Evolutionary conservation across 1,140 invertebrate genomes (phyloP), one percentile per base, ranked within the genome.

Genomic region (Drosophila kikkawai): DNA sequence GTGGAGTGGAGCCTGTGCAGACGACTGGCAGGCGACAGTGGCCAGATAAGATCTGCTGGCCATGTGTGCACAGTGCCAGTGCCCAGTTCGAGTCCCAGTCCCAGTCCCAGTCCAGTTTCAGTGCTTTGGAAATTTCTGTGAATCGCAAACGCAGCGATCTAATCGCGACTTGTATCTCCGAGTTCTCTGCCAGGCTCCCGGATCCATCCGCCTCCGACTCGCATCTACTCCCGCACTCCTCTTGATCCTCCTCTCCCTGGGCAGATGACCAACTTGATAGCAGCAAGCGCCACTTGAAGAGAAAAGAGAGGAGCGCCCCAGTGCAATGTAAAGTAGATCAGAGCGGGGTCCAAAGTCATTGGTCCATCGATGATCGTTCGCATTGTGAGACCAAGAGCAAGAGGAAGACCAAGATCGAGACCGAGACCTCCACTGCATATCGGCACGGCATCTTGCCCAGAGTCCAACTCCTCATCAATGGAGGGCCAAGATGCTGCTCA

Each of bases 291-390:
- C 85, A 88, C 80, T 88, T 77, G 70, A 51, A 51, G 70, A 36
- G 67, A 22, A 36, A 51, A 39, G 36, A 65, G 66, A 56, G 29
- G 53, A 55, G 48, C 47, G 36, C n/a, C 12, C 44, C 50, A 26
- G 15, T 12, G 55, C 68, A 80, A 90, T 91, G 85, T 90, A 90
- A 90, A 88, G 84, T 88, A 85, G 85, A 88, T 88, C 85, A 88
- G 32, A 45, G 67, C 44, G 67, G 67, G 67, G 37, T 17, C 64
- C 64, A 70, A 65, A 70, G 48, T 68, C 64, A 70, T 70, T 70
- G 67, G 64, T 70, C 64, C 64, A 74, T 71, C 74, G 56, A 65
- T 55, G 63, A 44, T 55, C 69, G 51, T 37, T 19, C 37, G 47
- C 32, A 32, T 41, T 50, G 63, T 76, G 45, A 48, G 55, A 45